These are phyloP conservation scores for Phaedon cochleariae DNA, from an alignment of 2,888 invertebrate species.

Conservation along the genomic window DNA sequence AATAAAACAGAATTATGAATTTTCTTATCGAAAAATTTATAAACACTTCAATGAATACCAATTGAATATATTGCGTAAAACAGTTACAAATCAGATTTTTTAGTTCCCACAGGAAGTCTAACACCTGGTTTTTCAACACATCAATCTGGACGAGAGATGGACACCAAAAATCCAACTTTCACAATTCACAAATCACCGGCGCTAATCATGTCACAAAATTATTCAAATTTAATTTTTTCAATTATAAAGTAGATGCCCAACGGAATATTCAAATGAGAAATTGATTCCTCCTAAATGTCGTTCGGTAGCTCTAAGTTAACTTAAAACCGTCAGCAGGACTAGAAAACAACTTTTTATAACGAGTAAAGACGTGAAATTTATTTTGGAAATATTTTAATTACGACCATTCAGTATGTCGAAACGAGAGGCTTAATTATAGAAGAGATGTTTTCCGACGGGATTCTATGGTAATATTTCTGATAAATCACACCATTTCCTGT, in stretches of 20 bases:
- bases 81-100: not conserved
- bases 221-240: not conserved
- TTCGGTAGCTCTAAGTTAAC: slow-evolving; percentile 8
- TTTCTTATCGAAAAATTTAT: not conserved
- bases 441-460: slow-evolving; percentile 15
- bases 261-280: not conserved
- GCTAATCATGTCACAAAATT: not conserved
- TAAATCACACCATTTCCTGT: slow-evolving; percentile 30
- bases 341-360: slow-evolving; percentile 10
- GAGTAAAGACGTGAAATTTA: slow-evolving; percentile 10
- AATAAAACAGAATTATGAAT: not conserved
- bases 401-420: not conserved
- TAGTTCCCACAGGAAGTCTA: not conserved
- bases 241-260: not conserved
- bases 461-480: slow-evolving; percentile 24
- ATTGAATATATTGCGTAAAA: no score
- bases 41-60: not conserved
- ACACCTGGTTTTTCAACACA: not conserved
- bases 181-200: slow-evolving; percentile 2
- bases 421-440: slow-evolving; percentile 10
- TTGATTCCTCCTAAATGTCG: not conserved
- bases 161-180: not conserved
- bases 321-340: slow-evolving; percentile 4
- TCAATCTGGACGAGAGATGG: not conserved
- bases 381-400: slow-evolving; percentile 15